phyloP scores from a whole-genome alignment of 2,797 vertebrate species.

The Poecilia picta region DNA sequence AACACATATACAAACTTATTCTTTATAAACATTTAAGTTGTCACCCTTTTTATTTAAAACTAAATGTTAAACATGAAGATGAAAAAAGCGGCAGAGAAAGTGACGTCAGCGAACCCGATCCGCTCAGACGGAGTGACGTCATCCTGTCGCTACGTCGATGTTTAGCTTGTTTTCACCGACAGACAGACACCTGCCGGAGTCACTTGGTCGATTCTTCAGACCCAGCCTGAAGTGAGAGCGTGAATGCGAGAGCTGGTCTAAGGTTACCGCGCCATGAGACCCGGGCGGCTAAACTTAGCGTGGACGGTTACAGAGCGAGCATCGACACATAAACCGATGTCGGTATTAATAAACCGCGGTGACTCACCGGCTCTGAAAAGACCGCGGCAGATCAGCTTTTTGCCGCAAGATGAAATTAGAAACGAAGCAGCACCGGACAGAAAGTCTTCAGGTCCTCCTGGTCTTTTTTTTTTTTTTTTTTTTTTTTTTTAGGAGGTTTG shows the following conservation, averaged over 20 bases:
- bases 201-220: slow-evolving; percentile 37
- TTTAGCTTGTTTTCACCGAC: background rate
- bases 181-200: slow-evolving; percentile 18
- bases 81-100: slow-evolving; percentile 11
- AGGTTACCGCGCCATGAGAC: slow-evolving; percentile 71
- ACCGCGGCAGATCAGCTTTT: slow-evolving; percentile 56
- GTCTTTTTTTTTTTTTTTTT: background rate
- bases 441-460: background rate
- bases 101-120: slow-evolving; percentile 73
- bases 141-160: slow-evolving; percentile 11
- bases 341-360: slow-evolving; percentile 76
- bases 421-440: background rate
- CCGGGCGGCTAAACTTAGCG: slow-evolving; percentile 75
- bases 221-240: slow-evolving; percentile 34
- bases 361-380: slow-evolving; percentile 65
- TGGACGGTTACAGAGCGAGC: slow-evolving; percentile 69
- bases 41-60: background rate
- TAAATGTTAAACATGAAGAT: slow-evolving; percentile 3
- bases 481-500: background rate
- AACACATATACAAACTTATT: too few relatives aligned
- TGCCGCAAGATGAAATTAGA: slow-evolving; percentile 60
- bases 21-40: background rate
- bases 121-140: slow-evolving; percentile 41
- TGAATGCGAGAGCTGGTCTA: slow-evolving; percentile 62
- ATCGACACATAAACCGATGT: slow-evolving; percentile 73